Percentiles rank a stretch among this genome's conserved stretches.
These are phyloP conservation scores for Epizoanthus illoricatus DNA, from an alignment of 92 coral and sea anemone species.

Conservation along the genomic window DNA sequence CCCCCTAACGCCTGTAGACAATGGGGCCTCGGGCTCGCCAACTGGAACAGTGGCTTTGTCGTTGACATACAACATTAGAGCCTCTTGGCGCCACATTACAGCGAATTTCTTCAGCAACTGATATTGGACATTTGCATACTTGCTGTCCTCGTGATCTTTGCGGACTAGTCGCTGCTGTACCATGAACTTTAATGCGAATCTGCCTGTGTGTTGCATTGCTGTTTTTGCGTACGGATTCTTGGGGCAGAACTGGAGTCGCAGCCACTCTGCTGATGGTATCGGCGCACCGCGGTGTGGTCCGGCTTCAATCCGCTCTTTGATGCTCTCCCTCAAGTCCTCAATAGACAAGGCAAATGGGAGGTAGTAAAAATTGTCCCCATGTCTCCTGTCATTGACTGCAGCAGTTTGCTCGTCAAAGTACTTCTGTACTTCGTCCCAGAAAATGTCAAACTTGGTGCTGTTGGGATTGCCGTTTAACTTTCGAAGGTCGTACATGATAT, in stretches of 20 bases:
- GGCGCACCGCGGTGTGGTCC: background rate
- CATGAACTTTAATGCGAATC: background rate
- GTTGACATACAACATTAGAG: background rate
- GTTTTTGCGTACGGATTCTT: background rate
- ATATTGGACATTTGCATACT: background rate
- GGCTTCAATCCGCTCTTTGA: background rate
- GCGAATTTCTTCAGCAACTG: background rate
- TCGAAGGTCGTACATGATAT: background rate
- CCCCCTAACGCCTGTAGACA: background rate
- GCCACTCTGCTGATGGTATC: slow-evolving; percentile 1
- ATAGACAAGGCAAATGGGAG: slow-evolving; percentile 1
- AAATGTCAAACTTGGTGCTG: slow-evolving; percentile 16
- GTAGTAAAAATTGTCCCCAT: slow-evolving; percentile 3
- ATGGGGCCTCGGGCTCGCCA: background rate
- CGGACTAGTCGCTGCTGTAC: background rate
- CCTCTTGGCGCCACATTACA: background rate
- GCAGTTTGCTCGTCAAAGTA: slow-evolving; percentile 1
- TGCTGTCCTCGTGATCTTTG: slow-evolving; percentile 3
- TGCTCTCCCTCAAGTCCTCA: background rate
- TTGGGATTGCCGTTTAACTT: slow-evolving; percentile 4
- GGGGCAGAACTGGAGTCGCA: slow-evolving; percentile 11
- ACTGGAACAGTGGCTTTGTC: background rate
- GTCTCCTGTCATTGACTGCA: slow-evolving; percentile 13
- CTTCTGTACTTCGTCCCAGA: background rate
- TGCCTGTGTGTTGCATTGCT: background rate